A percentile compares a stretch with the other conserved stretches of the same genome.
These are phyloP conservation scores for Oeneis ivallda DNA, from an alignment of 2,888 invertebrate genomes.

Conservation along the genomic window DNA sequence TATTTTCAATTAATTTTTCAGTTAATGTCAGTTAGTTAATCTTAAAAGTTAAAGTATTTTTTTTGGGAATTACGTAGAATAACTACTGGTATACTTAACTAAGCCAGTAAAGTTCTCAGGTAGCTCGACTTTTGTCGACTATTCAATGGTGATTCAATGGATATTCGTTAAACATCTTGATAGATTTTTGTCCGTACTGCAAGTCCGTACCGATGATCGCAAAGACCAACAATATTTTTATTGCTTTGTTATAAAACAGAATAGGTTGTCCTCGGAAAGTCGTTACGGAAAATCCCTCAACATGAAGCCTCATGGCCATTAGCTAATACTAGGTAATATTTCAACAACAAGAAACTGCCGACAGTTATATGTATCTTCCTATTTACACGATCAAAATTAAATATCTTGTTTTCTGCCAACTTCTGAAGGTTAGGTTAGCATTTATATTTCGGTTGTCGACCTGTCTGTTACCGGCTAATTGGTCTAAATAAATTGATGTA, in stretches of 20 bases:
- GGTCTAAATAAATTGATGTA: constrained; percentile 13
- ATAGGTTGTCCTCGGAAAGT: constrained; percentile 14
- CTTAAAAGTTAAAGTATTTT: no score
- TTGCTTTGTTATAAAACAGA: neutral
- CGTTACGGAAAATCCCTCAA: constrained; percentile 7
- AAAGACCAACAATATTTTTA: neutral
- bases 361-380: constrained; percentile 15
- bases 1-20: no score
- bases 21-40: no score
- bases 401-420: constrained; percentile 49
- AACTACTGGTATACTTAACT: no score
- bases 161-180: no score
- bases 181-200: no score
- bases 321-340: neutral
- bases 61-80: no score
- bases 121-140: no score
- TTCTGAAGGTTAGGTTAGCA: constrained; percentile 60
- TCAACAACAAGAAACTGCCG: constrained; percentile 2
- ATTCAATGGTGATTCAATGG: no score
- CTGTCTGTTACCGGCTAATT: constrained; percentile 10
- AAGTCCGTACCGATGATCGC: neutral
- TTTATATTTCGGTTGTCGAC: constrained; percentile 36
- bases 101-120: no score
- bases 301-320: constrained; percentile 8
- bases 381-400: constrained; percentile 9